Base-by-base conservation (phyloP, 2,888 invertebrate genomes). In the Dryobota labecula region DNA sequence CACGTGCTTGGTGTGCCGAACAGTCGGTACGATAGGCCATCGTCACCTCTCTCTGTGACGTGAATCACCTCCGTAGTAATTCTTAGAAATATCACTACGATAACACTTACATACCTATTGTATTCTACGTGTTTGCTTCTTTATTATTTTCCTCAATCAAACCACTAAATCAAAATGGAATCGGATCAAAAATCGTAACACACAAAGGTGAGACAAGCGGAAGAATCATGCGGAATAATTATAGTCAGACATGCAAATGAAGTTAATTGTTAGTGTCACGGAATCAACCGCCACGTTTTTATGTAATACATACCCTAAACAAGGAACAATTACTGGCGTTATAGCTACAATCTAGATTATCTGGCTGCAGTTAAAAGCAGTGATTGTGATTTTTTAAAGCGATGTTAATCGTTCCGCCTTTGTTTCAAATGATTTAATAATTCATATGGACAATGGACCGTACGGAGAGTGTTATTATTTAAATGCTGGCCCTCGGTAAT, bases 241-340 rank as follows among this genome's bases (percentile, higher is more conserved):
- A 86, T 90, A 89, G 85, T 82, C 84, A 78, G 88, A 88, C 92
- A 92, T 92, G 93, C 92, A 92, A 93, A 94, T 92, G 86, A 82
- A 89, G 81, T 83, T 89, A 89, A 91, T 91, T 89, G 87, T 84
- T 86, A 78, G 62, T 86, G 89, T 89, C 91, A 91, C 91, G 92
- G 86, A 87, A 90, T 90, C 81, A 47, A 74, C 67, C 58, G 77
- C 73, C 76, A 82, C 74, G 75, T 82, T 84, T 79, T 80, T 78
- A 82, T 82, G 72, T 84, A 86, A 83, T 69, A 76, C 49, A 58
- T 78, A 53, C n/a, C n/a, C n/a, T n/a, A 73, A 75, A 76, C 76
- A 64, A 83, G 81, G 73, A 79, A 78, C 76, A 81, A 70, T 61
- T 68, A 61, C 30, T 56, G 24, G 43, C 53, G 45, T n/a, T 71